Conservation (phyloP, 2,113 vertebrate genomes). For the Cavia aperea region DNA sequence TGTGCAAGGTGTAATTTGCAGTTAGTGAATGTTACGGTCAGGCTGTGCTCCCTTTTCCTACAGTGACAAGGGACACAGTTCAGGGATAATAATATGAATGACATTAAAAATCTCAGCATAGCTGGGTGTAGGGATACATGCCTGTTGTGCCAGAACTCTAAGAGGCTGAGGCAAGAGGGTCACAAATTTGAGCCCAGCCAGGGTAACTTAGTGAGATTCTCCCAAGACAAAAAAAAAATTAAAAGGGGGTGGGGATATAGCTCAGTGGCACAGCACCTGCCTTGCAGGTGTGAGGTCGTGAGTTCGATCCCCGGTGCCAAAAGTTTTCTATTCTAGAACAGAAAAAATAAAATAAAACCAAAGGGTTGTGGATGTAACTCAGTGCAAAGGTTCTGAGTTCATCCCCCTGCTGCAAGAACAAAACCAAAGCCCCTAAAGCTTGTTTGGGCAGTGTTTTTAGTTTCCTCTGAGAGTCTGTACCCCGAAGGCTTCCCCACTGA, state of each 20-base stretch:
- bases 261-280: neutral
- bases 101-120: neutral
- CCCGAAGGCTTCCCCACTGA: neutral
- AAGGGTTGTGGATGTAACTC: neutral
- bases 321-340: too few relatives aligned
- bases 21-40: neutral
- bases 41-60: neutral
- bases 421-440: neutral
- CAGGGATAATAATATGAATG: neutral
- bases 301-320: neutral
- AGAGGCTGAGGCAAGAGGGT: neutral
- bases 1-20: neutral
- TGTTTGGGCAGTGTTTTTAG: neutral
- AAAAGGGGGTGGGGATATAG: neutral
- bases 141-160: neutral
- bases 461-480: conserved; percentile 20
- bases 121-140: neutral
- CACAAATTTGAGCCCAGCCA: neutral
- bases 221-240: neutral
- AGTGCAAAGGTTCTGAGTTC: neutral
- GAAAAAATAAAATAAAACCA: neutral
- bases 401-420: neutral
- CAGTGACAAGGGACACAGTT: neutral
- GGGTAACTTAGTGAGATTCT: neutral
- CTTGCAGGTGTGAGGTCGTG: neutral